A percentile compares a stretch with the other conserved stretches of the same genome.
phyloP scores from a whole-genome alignment of 2,113 vertebrate genomes.

The Monopterus albus region DNA sequence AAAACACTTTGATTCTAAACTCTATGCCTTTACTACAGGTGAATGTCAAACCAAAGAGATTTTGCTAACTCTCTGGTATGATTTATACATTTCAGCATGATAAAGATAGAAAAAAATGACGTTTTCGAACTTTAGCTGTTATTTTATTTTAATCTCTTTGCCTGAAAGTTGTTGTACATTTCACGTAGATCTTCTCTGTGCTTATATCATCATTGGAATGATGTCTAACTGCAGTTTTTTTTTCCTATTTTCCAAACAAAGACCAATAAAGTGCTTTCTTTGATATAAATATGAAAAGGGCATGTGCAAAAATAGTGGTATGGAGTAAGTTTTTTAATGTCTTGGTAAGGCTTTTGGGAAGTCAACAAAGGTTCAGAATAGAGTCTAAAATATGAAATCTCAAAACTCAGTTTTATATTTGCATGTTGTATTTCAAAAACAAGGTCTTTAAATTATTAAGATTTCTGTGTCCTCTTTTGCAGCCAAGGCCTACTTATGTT shows the following conservation, averaged over 20 bases:
- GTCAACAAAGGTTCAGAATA: not conserved
- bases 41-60: constrained; percentile 18
- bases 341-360: not conserved
- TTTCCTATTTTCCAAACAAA: constrained; percentile 43
- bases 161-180: constrained; percentile 27
- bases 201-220: constrained; percentile 22
- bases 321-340: constrained; percentile 15
- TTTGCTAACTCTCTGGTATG: constrained; percentile 26
- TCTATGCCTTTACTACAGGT: constrained; percentile 32
- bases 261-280: constrained; percentile 68
- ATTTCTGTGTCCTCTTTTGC: not conserved
- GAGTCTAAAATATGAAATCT: not conserved
- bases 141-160: constrained; percentile 8
- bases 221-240: constrained; percentile 30
- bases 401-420: constrained; percentile 13
- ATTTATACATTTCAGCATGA: constrained; percentile 64
- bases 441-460: not conserved
- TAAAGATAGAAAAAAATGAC: constrained; percentile 37
- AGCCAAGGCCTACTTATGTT: not conserved
- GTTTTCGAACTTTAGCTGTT: constrained; percentile 18
- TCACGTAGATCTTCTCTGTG: constrained; percentile 33
- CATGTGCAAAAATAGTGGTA: not conserved
- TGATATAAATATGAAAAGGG: constrained; percentile 29
- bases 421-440: constrained; percentile 3
- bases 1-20: constrained; percentile 36